Base-by-base conservation (phyloP, 2,113 vertebrate genomes). In the Hassar affinis region DNA sequence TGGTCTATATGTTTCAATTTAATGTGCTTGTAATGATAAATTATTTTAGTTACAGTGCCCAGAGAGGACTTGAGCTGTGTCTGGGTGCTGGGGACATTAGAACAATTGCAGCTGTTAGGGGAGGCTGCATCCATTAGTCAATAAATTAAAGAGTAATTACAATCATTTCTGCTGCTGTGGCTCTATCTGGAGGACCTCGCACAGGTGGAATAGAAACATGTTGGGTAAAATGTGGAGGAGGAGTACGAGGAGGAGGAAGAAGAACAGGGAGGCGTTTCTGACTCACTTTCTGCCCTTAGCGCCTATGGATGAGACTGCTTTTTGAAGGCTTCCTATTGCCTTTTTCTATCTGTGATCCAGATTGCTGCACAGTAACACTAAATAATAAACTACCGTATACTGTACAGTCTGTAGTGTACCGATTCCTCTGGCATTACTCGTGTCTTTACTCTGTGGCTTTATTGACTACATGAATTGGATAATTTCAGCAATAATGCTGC, bases 71-170 rank as follows among this genome's bases (percentile, higher is more conserved):
- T 90, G 91, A 93, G 92, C 89, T 89, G 89, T 89, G 91, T 93
- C 61, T 85, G 89, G 92, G 92, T 90, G 90, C 92, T 89, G 90
- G 91, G 92, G 92, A 93, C 91, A 91, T 92, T 93, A 92, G 92
- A 94, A 94, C 93, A 93, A 94, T 93, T 91, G 93, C 92, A 91
- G 92, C 93, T 93, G 93, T 95, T 93, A 93, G 92, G 91, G 88
- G 92, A 93, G 93, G 92, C 93, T 89, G 90, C 89, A 91, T 92
- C 93, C 94, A 94, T 94, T 94, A 94, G 93, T 95, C 94, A 94
- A 94, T 94, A 94, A 94, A 95, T 94, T 94, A 95, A 94, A 94
- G 93, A 94, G 93, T 95, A 94, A 95, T 95, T 95, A 94, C 86
- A 84, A 88, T 85, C 66, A 91, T 94, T 94, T 93, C 93, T 94